Evolutionary conservation across 2,888 invertebrate species (phyloP).

Genomic region (Dolichomitus sp.): DNA sequence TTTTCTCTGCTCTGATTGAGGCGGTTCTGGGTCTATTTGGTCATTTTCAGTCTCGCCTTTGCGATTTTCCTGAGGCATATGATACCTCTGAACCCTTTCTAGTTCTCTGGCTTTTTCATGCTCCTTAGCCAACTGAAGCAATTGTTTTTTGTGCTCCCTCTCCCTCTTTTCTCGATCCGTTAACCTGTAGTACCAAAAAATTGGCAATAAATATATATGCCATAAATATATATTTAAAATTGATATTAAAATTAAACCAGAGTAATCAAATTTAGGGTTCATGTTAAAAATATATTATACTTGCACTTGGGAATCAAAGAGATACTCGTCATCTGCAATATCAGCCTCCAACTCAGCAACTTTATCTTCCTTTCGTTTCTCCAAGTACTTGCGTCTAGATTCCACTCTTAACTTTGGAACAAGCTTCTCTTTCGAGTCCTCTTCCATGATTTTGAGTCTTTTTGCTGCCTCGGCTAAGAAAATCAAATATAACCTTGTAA

Average conservation of each 20-base stretch:
- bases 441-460: constrained; percentile 93
- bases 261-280: not conserved
- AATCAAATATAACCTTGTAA: not conserved
- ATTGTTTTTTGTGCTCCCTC: constrained; percentile 95
- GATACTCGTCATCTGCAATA: constrained; percentile 97
- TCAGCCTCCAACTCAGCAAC: constrained; percentile 97
- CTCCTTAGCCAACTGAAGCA: constrained; percentile 96
- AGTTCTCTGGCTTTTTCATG: constrained; percentile 98
- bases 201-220: not conserved
- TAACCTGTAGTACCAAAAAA: constrained; percentile 88
- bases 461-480: constrained; percentile 93
- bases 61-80: constrained; percentile 96
- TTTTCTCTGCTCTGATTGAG: constrained; percentile 95
- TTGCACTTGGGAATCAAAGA: constrained; percentile 96
- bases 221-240: no score
- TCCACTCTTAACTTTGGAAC: constrained; percentile 96
- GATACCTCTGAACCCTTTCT: constrained; percentile 97
- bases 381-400: constrained; percentile 97
- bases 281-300: constrained; percentile 78
- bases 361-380: constrained; percentile 98
- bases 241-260: not conserved
- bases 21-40: constrained; percentile 88
- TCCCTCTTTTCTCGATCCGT: constrained; percentile 95
- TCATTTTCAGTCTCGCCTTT: constrained; percentile 95
- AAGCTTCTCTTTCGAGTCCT: constrained; percentile 94